Conservation (phyloP, 2,888 invertebrate species). For the Empis stercorea region DNA sequence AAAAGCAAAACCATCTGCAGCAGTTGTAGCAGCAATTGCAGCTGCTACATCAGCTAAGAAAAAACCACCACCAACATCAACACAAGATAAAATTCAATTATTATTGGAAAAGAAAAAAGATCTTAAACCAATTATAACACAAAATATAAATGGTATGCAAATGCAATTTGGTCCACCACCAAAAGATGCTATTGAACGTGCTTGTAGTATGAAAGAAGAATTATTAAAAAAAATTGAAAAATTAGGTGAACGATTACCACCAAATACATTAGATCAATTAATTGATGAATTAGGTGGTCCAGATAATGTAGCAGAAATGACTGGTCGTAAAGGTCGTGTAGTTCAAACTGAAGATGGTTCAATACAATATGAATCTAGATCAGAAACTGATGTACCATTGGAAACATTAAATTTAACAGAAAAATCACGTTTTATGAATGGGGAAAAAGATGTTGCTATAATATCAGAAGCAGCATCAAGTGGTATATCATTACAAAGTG, state of each 20-base stretch:
- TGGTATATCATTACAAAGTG: conserved; percentile 94
- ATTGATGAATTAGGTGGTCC: conserved; percentile 98
- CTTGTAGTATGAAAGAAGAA: conserved; percentile 87
- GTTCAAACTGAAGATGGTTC: conserved; percentile 87
- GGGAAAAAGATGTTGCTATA: conserved; percentile 94
- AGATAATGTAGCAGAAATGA: conserved; percentile 99
- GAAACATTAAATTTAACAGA: conserved; percentile 94
- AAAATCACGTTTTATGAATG: conserved; percentile 91
- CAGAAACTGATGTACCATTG: conserved; percentile 88
- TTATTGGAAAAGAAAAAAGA: conserved; percentile 42
- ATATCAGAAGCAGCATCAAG: conserved; percentile 99
- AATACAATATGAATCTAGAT: conserved; percentile 87
- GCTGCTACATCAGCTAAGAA: conserved; percentile 6
- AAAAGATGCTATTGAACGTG: conserved; percentile 74
- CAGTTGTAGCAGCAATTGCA: conserved; percentile 14
- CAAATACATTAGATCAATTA: conserved; percentile 95
- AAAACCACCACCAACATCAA: conserved; percentile 49
- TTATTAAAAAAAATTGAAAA: conserved; percentile 72
- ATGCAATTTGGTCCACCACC: conserved; percentile 47
- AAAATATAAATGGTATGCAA: conserved; percentile 29
- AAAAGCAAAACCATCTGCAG: conserved; percentile 36
- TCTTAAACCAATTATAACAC: conserved; percentile 29
- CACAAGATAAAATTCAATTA: conserved; percentile 68
- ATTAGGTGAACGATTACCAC: conserved; percentile 77
- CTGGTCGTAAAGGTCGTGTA: conserved; percentile 86